Percentiles rank a stretch among this genome's conserved stretches.
Conservation (phyloP, 2,113 vertebrate genomes). For the Oncorhynchus kisutch region DNA sequence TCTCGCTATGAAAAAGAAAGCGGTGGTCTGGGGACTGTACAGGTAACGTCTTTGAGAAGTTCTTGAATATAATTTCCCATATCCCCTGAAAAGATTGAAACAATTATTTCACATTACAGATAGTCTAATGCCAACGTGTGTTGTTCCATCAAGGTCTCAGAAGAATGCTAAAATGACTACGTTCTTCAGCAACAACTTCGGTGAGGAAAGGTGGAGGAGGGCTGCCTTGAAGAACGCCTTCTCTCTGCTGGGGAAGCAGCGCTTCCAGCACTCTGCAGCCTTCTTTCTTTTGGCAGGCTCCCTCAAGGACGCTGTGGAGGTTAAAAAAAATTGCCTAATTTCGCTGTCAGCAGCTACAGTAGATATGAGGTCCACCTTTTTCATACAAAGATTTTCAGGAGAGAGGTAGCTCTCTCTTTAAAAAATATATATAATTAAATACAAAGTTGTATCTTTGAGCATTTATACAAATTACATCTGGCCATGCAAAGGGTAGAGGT, state of each 20-base stretch:
- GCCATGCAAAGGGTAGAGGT: constrained; percentile 44
- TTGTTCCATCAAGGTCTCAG: constrained; percentile 78
- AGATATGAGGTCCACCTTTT: too few relatives aligned
- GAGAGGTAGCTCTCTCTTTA: too few relatives aligned
- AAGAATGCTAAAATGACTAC: constrained; percentile 93
- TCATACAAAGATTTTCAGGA: too few relatives aligned
- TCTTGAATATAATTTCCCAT: constrained; percentile 23
- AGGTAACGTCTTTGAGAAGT: constrained; percentile 71
- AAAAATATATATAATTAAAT: not conserved
- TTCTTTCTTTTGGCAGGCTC: constrained; percentile 96
- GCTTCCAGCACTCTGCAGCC: constrained; percentile 95
- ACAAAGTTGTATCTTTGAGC: constrained; percentile 29
- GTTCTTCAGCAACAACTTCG: constrained; percentile 97
- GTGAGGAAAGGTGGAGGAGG: constrained; percentile 93
- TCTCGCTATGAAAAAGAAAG: constrained; percentile 96
- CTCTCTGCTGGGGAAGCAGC: constrained; percentile 93
- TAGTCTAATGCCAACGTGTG: not conserved
- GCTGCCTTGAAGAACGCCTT: constrained; percentile 97
- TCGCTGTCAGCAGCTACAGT: not conserved
- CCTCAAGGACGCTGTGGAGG: constrained; percentile 95
- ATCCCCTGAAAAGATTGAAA: not conserved
- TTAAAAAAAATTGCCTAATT: constrained; percentile 47
- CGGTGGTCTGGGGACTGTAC: constrained; percentile 96
- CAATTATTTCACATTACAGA: not conserved
- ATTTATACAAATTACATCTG: constrained; percentile 56